Base-by-base conservation (phyloP, 2,797 vertebrate species). In the Gobio occitaniae region DNA sequence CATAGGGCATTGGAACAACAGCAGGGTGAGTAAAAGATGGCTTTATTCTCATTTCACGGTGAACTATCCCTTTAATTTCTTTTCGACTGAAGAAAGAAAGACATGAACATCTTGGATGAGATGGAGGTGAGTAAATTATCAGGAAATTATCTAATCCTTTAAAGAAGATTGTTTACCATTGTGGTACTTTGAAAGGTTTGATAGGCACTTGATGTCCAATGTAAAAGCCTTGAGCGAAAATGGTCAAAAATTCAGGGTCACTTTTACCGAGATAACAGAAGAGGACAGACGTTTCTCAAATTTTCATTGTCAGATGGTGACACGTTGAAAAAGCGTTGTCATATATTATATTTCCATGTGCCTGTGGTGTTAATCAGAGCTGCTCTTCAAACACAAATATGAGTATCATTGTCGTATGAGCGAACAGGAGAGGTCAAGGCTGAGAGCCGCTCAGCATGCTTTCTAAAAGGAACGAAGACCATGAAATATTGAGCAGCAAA, bases 401-500 rank as follows among this genome's bases (percentile, higher is more conserved):
- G 38, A 63, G 52, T 29, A 48, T 15, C 6, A 17, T 11, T 75
- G 44, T 75, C 2, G 9, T 72, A 11, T 11, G 56, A 74, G 25
- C 16, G 41, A 63, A 72, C 41, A 12, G 4, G 21, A 63, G 38
- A 21, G 68, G 54, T 72, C 80, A 21, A 56, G 38, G 56, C 68
- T 32, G 61, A 32, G 61, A 65, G 25, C 38, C 3, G 6, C 36
- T 50, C 32, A 6, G 17, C 61, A 32, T 79, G 29, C 69, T 61
- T 21, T 78, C 47, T n/a, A 36, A 32, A 36, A 32, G 59, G n/a
- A 32, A 69, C 56, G 25, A 41, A 50, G 61, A 74, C 61, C 9
- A 71, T 78, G 54, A 78, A 83, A 83, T 32, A 85, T 71, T 87
- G 3, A 85, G 13, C 63, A 80, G 44, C 16, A n/a, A 72, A 54